Base-by-base conservation (phyloP, 2,113 vertebrate genomes). In the Gnathonemus longibarbis region DNA sequence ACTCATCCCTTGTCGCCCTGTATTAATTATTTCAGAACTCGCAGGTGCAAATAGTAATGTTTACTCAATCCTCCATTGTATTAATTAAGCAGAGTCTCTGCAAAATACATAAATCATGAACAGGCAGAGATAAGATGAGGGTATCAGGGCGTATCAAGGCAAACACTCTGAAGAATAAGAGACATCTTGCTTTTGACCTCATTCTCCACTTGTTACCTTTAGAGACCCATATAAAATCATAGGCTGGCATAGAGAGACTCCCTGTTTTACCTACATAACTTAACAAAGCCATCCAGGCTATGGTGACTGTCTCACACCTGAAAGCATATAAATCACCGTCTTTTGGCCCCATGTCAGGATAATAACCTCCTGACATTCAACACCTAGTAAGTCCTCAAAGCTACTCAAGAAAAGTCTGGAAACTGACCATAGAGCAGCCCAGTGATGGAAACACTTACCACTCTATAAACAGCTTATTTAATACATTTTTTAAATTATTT, bases 61-160 rank as follows among this genome's bases (percentile, higher is more conserved):
- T 87, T 87, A 49, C 83, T 46, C 83, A 80, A 80, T 84, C 24
- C 83, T 84, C 83, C 45, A 84, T 84, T 84, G 83, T 84, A 84
- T 45, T 46, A 84, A 48, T 84, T 48, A 84, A 84, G 46, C 74
- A 0, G 83, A 46, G 45, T n/a, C 19, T 84, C 83, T 84, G 45
- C 45, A 84, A 84, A 84, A 84, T 48, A 19, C 83, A 84, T 84
- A 84, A 84, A 84, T 84, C 83, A 84, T 84, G 83, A 46, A 84
- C 17, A 48, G 83, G 8, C 35, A 48, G 83, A 80, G 74, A 39
- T 80, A 80, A 80, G 83, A 46, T 46, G 45, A 84, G 42, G 19
- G 83, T 45, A 84, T 48, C 35, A 83, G 45, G 45, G 45, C 39
- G 83, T 84, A 84, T 80, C 74, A 80, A 80, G 74, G 39, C 83